Conservation (phyloP, 2,113 vertebrate genomes). For the Varanus salvator region DNA sequence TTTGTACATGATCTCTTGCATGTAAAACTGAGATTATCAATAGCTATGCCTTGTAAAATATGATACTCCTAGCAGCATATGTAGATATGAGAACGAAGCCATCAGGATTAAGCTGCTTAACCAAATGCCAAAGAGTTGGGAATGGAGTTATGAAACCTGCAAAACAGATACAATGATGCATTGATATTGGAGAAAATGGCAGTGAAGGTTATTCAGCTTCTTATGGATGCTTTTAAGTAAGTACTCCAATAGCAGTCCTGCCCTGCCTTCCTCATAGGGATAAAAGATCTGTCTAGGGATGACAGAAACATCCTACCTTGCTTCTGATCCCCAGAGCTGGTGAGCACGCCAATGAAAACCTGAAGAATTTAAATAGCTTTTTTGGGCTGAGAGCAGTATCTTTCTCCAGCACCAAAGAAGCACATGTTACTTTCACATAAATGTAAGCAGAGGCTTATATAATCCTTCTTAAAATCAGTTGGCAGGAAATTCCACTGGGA, state of each 20-base stretch:
- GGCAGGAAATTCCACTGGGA: constrained; percentile 64
- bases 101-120: background rate
- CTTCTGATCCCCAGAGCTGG: background rate
- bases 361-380: background rate
- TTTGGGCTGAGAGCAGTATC: background rate
- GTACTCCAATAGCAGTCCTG: background rate
- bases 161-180: background rate
- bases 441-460: constrained; percentile 64
- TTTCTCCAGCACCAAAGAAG: constrained; percentile 23
- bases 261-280: no score
- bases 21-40: background rate
- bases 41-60: background rate
- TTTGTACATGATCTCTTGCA: background rate
- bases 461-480: constrained; percentile 62
- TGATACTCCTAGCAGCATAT: background rate
- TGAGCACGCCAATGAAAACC: background rate
- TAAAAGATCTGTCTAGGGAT: background rate
- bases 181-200: background rate
- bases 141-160: background rate
- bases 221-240: background rate
- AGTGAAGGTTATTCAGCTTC: background rate
- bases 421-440: constrained; percentile 47
- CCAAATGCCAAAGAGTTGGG: background rate
- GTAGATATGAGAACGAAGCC: background rate
- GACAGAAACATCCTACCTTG: background rate